These are phyloP conservation scores for Eupelmus urozonus DNA, from an alignment of 2,888 invertebrate genomes.

Conservation along the genomic window DNA sequence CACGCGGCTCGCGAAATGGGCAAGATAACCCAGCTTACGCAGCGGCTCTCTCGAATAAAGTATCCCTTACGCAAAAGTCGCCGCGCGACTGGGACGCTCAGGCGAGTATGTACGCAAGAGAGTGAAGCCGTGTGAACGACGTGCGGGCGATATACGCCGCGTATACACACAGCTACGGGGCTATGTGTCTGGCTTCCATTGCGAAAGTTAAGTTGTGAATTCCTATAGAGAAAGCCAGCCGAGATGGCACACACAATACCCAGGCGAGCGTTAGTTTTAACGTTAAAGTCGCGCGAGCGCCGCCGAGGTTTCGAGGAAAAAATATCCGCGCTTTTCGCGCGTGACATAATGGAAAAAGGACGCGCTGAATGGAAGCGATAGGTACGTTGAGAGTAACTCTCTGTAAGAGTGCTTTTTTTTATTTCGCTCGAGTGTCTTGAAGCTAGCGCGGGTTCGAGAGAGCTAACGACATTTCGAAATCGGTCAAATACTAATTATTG, in stretches of 20 bases:
- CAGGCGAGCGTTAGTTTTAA: conserved; percentile 13
- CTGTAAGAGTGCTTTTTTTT: neutral
- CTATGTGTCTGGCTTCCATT: conserved; percentile 12
- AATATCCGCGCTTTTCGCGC: neutral
- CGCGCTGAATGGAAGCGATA: neutral
- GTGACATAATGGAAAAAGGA: no score
- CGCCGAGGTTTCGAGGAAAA: neutral
- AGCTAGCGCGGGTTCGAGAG: no score
- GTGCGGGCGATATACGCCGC: conserved; percentile 48
- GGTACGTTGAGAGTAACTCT: neutral
- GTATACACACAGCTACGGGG: neutral
- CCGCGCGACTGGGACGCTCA: neutral
- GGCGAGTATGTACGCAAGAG: conserved; percentile 19
- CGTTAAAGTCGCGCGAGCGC: neutral
- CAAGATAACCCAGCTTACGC: no score
- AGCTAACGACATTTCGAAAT: conserved; percentile 18
- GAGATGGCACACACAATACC: conserved; percentile 27
- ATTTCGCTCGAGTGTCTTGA: no score
- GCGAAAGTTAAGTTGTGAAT: conserved; percentile 56
- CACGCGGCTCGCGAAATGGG: no score
- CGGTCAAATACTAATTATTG: conserved; percentile 52
- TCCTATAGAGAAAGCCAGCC: conserved; percentile 56
- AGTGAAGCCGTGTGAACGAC: conserved; percentile 52
- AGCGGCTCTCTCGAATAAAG: conserved; percentile 3
- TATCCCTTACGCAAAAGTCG: conserved; percentile 47